These are phyloP conservation scores for Halocynthia roretzi DNA, from an alignment of 23 tunicate genomes.

Conservation along the genomic window DNA sequence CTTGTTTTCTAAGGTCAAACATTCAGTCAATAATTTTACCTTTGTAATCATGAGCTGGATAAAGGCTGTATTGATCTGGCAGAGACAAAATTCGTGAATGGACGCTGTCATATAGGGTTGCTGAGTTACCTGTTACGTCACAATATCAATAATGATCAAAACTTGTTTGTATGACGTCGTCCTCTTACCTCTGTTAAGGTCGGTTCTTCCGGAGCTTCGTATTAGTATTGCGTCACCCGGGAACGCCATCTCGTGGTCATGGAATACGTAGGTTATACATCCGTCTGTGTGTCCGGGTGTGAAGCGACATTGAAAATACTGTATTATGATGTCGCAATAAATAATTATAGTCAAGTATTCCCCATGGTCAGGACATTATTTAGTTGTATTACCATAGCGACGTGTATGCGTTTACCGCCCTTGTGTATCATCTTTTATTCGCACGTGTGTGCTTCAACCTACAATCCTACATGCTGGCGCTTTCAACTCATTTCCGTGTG, in stretches of 20 bases:
- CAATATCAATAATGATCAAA: too few relatives aligned
- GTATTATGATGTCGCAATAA: background rate
- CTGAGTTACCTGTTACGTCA: constrained; percentile 11
- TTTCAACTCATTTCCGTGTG: too few relatives aligned
- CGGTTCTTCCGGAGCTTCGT: constrained; percentile 76
- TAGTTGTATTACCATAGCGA: too few relatives aligned
- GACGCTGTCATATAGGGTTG: constrained; percentile 38
- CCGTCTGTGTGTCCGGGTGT: constrained; percentile 77
- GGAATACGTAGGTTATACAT: constrained; percentile 55
- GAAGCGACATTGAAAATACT: constrained; percentile 18
- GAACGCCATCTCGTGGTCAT: constrained; percentile 42
- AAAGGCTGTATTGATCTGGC: constrained; percentile 37
- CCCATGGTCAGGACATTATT: too few relatives aligned
- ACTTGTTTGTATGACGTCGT: too few relatives aligned
- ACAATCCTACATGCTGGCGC: too few relatives aligned
- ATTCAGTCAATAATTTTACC: constrained; percentile 8
- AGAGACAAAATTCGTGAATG: constrained; percentile 46
- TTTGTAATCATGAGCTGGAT: constrained; percentile 75
- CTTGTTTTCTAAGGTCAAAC: too few relatives aligned
- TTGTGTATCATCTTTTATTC: too few relatives aligned
- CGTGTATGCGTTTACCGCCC: too few relatives aligned
- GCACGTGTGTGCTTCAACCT: too few relatives aligned
- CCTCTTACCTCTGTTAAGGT: constrained; percentile 54
- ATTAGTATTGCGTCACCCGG: constrained; percentile 69
- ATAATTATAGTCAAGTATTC: too few relatives aligned